phyloP scores from a whole-genome alignment of 2,113 vertebrate species.

The Pampusana beccarii region DNA sequence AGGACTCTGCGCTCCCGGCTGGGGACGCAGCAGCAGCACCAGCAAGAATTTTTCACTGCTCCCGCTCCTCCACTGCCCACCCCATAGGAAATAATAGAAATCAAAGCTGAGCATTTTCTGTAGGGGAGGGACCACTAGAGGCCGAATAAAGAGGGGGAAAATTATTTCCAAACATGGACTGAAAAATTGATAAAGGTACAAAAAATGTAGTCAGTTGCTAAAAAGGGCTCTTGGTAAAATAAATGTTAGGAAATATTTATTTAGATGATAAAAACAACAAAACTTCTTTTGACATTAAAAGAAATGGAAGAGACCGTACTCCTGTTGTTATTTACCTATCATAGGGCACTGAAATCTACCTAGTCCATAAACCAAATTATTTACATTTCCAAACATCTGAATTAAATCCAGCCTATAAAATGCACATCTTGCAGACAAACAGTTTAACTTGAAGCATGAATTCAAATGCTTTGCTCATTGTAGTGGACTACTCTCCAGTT shows the following conservation, averaged over 20 bases:
- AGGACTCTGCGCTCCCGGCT: neutral
- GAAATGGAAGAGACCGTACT: neutral
- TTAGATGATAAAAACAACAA: neutral
- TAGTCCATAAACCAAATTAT: neutral
- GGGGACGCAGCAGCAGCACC: neutral
- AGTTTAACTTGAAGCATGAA: neutral
- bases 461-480: neutral
- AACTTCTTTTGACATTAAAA: neutral
- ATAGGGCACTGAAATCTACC: neutral
- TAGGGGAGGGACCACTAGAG: neutral
- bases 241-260: neutral
- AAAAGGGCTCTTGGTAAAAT: neutral
- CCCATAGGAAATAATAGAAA: neutral
- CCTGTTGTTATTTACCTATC: neutral
- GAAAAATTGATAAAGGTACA: neutral
- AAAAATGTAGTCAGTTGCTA: neutral
- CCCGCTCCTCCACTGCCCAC: neutral
- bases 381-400: neutral
- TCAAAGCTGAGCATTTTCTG: neutral
- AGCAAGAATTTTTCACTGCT: neutral
- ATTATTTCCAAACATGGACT: neutral
- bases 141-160: neutral
- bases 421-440: neutral
- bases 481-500: neutral
- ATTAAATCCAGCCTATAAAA: neutral